phyloP scores from a whole-genome alignment of 2,888 invertebrate species.

The Monopis laevigella region DNA sequence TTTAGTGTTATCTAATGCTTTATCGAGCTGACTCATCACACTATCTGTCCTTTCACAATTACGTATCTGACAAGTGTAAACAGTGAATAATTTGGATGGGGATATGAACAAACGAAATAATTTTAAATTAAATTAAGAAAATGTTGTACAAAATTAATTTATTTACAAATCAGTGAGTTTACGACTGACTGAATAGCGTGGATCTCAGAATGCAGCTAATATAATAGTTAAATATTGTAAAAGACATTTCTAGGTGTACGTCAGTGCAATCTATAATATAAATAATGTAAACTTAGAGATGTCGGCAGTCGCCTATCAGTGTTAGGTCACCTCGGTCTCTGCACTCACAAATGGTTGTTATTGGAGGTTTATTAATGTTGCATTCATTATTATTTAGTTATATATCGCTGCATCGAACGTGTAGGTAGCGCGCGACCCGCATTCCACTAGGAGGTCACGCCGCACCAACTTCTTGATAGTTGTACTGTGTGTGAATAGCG shows the following conservation, averaged over 20 bases:
- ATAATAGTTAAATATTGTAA: too few species aligned
- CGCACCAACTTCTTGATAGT: slow-evolving; percentile 62
- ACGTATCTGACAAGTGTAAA: background rate
- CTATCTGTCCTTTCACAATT: background rate
- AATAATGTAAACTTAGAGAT: slow-evolving; percentile 24
- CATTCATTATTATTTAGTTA: slow-evolving; percentile 46
- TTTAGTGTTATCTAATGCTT: slow-evolving; percentile 45
- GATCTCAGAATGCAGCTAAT: slow-evolving; percentile 65
- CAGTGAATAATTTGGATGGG: slow-evolving; percentile 20
- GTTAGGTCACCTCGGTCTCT: too few species aligned
- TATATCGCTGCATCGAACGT: slow-evolving; percentile 24
- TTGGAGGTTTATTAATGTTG: slow-evolving; percentile 57
- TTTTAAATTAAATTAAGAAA: slow-evolving; percentile 19
- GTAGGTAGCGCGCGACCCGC: slow-evolving; percentile 65
- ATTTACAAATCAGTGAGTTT: slow-evolving; percentile 54
- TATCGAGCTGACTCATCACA: slow-evolving; percentile 34
- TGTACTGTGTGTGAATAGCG: slow-evolving; percentile 53
- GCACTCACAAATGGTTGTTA: slow-evolving; percentile 59
- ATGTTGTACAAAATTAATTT: slow-evolving; percentile 45
- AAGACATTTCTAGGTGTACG: too few species aligned
- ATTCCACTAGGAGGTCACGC: slow-evolving; percentile 60
- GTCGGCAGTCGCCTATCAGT: too few species aligned
- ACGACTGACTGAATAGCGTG: slow-evolving; percentile 59
- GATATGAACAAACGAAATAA: slow-evolving; percentile 43
- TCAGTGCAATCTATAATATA: too few species aligned